Evolutionary conservation across 2,113 vertebrate species (phyloP), one percentile per base, ranked within the genome.

Genomic region (Microcebus lehilahytsara): DNA sequence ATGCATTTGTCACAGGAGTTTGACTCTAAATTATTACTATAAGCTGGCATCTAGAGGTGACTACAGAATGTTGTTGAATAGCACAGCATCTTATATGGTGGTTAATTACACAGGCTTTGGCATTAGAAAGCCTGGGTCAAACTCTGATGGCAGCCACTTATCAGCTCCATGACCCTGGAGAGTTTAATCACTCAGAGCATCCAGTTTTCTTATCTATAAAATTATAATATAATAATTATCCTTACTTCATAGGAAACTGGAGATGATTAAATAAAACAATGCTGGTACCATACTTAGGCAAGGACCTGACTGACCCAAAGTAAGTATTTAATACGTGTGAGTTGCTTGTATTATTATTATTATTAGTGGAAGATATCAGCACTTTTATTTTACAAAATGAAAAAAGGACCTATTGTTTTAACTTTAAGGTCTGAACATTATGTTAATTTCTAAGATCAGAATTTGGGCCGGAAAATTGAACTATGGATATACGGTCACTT

Each of bases 321-420:
- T 42, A 84, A 86, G 14, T 67, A 40, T 40, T 40, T 40, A 37
- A 20, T 87, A 83, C 62, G 5, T 17, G 12, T 46, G n/a, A 51
- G 12, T 64, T 83, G 49, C 67, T 83, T 64, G n/a, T 71, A 37
- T 84, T 58, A 12, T 79, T 58, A 17, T 79, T 72, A 85, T 51
- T 79, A 79, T n/a, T 77, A 66, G 3, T 96, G 51, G n/a, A 96
- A 88, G 85, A 23, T 74, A 79, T 71, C 40, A 80, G 62, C 37
- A 78, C 49, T 71, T 80, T n/a, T 58, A 69, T 79, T 95, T 94
- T 77, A 58, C 23, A 93, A 85, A 91, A 62, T 79, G 64, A 89
- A 92, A 94, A 14, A 42, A 92, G 42, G 49, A 62, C n/a, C 23
- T 13, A 13, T 40, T 77, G 79, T 83, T 87, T 78, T 90, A 87